These are phyloP conservation scores for Bombus affinis DNA, from an alignment of 1,140 invertebrate genomes.

Conservation along the genomic window DNA sequence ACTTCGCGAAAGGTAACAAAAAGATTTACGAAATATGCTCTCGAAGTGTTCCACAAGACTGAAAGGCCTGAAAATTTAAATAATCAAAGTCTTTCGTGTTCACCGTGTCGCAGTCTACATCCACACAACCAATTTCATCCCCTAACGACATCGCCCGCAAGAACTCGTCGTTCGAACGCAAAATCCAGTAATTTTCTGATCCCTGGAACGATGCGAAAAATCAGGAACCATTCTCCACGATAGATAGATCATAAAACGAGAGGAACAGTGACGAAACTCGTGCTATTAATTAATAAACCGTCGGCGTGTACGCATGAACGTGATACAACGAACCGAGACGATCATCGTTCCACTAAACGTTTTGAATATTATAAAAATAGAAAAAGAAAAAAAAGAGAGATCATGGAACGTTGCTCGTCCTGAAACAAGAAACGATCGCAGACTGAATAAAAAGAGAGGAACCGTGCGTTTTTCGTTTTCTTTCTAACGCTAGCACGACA, in stretches of 20 bases:
- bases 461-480: constrained; percentile 33
- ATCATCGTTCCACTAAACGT: background rate
- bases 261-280: background rate
- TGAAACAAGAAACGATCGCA: background rate
- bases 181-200: background rate
- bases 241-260: background rate
- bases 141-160: background rate
- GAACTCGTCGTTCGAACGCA: background rate
- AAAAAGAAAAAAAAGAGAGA: background rate
- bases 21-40: background rate
- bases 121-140: background rate
- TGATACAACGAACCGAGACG: background rate
- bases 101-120: background rate
- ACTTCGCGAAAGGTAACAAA: background rate
- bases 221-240: background rate
- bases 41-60: background rate
- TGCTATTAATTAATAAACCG: background rate
- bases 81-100: background rate
- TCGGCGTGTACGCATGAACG: background rate
- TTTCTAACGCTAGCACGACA: constrained; percentile 46
- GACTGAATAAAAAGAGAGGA: background rate
- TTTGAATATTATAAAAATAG: background rate
- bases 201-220: constrained; percentile 1
- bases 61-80: background rate
- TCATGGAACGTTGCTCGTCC: constrained; percentile 4